Conservation (phyloP, 2,797 vertebrate species). For the Lycodopsis pacificus region DNA sequence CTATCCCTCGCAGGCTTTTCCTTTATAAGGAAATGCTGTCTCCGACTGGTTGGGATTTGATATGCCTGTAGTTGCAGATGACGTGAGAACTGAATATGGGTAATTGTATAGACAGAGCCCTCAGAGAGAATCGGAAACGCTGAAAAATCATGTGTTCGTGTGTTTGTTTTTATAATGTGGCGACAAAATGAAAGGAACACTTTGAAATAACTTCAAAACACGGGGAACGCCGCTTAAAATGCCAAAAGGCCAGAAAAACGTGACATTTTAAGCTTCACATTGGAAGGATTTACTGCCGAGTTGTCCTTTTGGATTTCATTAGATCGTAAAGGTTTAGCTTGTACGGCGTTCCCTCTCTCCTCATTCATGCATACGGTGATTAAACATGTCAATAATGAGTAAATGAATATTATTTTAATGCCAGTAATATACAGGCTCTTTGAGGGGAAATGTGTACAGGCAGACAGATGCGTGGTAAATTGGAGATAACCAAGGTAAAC, state of each 20-base stretch:
- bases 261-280: constrained; percentile 39
- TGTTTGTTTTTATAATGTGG: constrained; percentile 60
- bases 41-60: constrained; percentile 80
- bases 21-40: constrained; percentile 83
- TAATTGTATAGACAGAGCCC: constrained; percentile 76
- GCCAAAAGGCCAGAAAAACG: constrained; percentile 8
- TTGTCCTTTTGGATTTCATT: constrained; percentile 46
- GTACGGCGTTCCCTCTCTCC: constrained; percentile 39
- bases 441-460: constrained; percentile 46
- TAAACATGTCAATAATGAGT: constrained; percentile 45
- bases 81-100: constrained; percentile 75
- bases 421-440: constrained; percentile 40
- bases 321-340: constrained; percentile 42
- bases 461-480: constrained; percentile 67
- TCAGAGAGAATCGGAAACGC: constrained; percentile 55
- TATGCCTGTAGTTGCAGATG: constrained; percentile 76
- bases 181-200: constrained; percentile 34
- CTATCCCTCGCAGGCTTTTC: constrained; percentile 80
- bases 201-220: constrained; percentile 37
- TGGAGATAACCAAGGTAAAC: constrained; percentile 74
- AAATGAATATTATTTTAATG: constrained; percentile 61
- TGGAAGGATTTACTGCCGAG: constrained; percentile 56
- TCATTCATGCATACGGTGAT: not conserved
- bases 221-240: constrained; percentile 28
- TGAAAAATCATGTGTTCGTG: constrained; percentile 48